Evolutionary conservation across 2,797 vertebrate species (phyloP), one percentile per base, ranked within the genome.

Genomic region (Chelidonichthys spinosus): DNA sequence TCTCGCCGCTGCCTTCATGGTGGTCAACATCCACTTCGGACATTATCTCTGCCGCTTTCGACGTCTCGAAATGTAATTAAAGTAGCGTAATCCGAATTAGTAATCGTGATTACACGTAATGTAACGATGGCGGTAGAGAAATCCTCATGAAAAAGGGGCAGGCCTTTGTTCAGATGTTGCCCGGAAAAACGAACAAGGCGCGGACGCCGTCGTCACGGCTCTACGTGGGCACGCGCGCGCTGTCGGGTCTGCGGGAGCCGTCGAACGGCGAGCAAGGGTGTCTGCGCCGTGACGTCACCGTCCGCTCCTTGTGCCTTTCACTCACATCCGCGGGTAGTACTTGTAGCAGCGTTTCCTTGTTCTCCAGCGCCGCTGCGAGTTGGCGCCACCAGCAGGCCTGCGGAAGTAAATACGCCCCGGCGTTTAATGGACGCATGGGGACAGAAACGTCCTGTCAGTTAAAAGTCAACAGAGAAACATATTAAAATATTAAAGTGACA

Each of bases 51-150:
- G 2, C 60, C 3, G 68, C 54, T 58, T 46, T 33, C 18, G 73
- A 67, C 69, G 65, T 56, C 68, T 69, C 17, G 36, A 75, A 82
- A 80, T 68, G 69, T 35, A 44, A 81, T 47, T 85, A 88, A 93
- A 90, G 90, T 91, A 90, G 71, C 86, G 90, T 91, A 93, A 92
- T 92, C 90, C 85, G 81, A 74, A 87, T 87, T 91, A 90, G 93
- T 94, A 94, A 92, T 93, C 84, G 83, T 79, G 89, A 94, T 91
- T 94, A 94, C 92, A 89, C 82, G 92, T 92, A 94, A 93, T 90
- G 93, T 93, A 93, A 94, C 93, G 93, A 90, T 77, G 85, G 87
- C 84, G 75, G 87, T 54, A 63, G 78, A 84, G 85, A 86, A 81
- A 78, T 85, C 82, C 86, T 90, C 90, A 13, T 88, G 87, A 89